Evolutionary conservation across 2,113 vertebrate genomes (phyloP).

Genomic region (Indicator indicator): DNA sequence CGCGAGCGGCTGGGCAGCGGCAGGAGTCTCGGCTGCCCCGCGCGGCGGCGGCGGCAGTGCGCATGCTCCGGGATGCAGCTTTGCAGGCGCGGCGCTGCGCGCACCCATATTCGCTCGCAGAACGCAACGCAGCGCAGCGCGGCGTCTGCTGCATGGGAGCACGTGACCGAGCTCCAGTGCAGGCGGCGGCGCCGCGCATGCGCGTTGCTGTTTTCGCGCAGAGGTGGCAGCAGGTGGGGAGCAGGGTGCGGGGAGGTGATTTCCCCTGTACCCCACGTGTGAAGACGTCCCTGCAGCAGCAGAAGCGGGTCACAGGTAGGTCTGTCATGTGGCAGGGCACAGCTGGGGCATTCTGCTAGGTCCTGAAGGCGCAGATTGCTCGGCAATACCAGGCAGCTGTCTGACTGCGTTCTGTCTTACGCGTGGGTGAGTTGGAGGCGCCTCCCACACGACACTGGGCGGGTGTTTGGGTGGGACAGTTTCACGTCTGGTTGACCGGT

Average conservation of each 20-base stretch:
- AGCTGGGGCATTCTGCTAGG: rapidly evolving
- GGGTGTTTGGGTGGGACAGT: neutral
- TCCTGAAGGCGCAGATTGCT: neutral
- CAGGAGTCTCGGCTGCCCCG: neutral
- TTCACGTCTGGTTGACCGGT: rapidly evolving
- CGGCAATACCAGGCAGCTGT: rapidly evolving
- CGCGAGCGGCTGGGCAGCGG: no score
- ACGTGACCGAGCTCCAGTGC: slow-evolving; percentile 79
- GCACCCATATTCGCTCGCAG: neutral
- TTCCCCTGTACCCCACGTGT: neutral
- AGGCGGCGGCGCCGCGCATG: slow-evolving; percentile 68
- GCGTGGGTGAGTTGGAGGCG: rapidly evolving
- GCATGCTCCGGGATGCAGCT: slow-evolving; percentile 28
- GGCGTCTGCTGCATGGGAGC: slow-evolving; percentile 78
- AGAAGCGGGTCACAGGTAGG: neutral
- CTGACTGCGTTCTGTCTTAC: rapidly evolving
- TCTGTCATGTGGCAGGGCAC: neutral
- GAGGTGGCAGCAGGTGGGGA: neutral
- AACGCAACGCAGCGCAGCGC: slow-evolving; percentile 47
- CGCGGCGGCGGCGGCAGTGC: neutral
- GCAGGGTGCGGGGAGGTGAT: neutral
- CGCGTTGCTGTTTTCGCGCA: slow-evolving; percentile 48
- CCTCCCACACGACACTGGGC: rapidly evolving
- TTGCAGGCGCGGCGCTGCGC: neutral
- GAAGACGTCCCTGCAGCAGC: neutral